These are phyloP conservation scores for Echinarachnius parma DNA, from an alignment of 53 echinoderm and acorn worm genomes.

Conservation along the genomic window DNA sequence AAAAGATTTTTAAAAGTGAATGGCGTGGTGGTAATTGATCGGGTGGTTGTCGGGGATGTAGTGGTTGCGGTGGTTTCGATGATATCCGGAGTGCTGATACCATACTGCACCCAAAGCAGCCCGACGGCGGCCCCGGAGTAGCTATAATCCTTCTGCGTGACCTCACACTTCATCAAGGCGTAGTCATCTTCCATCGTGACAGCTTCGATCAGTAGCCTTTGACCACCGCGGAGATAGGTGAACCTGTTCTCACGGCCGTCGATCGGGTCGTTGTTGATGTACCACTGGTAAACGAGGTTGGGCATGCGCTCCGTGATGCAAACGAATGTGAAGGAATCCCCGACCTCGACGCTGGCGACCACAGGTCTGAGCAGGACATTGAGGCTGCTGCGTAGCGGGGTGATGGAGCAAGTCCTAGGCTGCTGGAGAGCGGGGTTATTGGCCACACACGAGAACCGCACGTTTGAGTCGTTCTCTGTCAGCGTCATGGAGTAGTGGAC, in stretches of 20 bases:
- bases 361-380: conserved; percentile 62
- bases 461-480: conserved; percentile 60
- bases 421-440: conserved; percentile 63
- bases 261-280: conserved; percentile 60
- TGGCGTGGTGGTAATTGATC: too few species aligned
- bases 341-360: conserved; percentile 51
- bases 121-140: conserved; percentile 55
- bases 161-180: conserved; percentile 61
- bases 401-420: conserved; percentile 70
- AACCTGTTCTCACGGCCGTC: conserved; percentile 40
- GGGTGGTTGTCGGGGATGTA: too few species aligned
- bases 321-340: conserved; percentile 47
- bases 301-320: conserved; percentile 75
- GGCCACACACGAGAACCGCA: conserved; percentile 68
- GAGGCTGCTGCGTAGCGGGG: conserved; percentile 67
- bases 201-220: conserved; percentile 52
- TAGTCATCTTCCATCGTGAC: conserved; percentile 60
- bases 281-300: conserved; percentile 59
- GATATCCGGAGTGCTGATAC: conserved; percentile 24
- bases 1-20: too few species aligned
- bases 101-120: conserved; percentile 61
- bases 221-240: conserved; percentile 48
- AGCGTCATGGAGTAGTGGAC: conserved; percentile 51
- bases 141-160: conserved; percentile 48
- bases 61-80: conserved; percentile 9